Base-by-base conservation (phyloP, 1,140 invertebrate genomes). In the Papilio glaucus region DNA sequence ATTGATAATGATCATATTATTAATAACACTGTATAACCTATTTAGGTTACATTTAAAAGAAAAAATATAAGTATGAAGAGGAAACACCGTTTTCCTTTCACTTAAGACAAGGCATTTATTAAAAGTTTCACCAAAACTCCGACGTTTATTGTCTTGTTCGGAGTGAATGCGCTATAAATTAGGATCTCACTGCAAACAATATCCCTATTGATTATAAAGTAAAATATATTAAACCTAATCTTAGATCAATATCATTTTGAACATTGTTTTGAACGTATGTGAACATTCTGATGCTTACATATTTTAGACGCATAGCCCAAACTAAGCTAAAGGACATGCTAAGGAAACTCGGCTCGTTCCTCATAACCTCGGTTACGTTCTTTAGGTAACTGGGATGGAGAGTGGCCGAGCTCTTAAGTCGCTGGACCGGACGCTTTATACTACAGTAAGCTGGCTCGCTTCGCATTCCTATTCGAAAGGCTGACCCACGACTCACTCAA, bases 81-180 rank as follows among this genome's bases (percentile, higher is more conserved):
- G 3, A 53, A 53, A 53, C 49, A 53, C 49, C 49, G 18, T 53
- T 53, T 53, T 53, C 49, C 49, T 53, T 53, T 53, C 49, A 53
- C 49, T 53, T 18, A 53, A 53, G 49, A 53, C 49, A 21, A 21
- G 49, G 49, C 49, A 53, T 53, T 53, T 53, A 53, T 53, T 53
- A 53, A 53, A 53, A 53, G 49, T 53, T 53, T 53, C 21, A 53
- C 49, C 49, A 53, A 53, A 53, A 53, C 49, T 53, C 21, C 21
- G 49, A 53, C 49, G 21, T 53, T 53, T 53, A 53, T 53, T 53
- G 49, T 53, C 49, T 24, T 53, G 49, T 53, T 53, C 24, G 49
- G 49, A 53, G 49, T 24, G 49, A 53, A 53, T 53, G 18, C n/a
- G 49, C 49, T n/a, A 53, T 24, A 53, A 53, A 53, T 53, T 53